phyloP scores from a whole-genome alignment of 2,888 invertebrate genomes.

The Heliconius ismenius region DNA sequence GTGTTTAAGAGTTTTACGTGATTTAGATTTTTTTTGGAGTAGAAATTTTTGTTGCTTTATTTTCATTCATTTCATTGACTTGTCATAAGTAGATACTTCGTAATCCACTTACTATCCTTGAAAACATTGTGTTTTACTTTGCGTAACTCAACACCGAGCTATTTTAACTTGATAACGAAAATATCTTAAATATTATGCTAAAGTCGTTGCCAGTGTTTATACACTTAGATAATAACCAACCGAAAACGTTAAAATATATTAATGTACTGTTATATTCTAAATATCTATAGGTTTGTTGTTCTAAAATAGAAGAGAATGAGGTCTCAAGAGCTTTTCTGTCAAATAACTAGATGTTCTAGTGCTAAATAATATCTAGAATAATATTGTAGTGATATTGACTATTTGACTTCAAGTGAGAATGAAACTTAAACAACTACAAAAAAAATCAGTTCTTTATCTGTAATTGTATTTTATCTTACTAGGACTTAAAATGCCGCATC shows the following conservation, averaged over 20 bases:
- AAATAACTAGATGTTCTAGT: not conserved
- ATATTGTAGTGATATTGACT: not conserved
- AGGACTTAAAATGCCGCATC: conserved; percentile 6
- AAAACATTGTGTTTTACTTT: not conserved
- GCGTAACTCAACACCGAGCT: not conserved
- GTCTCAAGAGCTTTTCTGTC: too few relatives aligned
- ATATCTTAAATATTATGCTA: not conserved
- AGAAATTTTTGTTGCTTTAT: conserved; percentile 1
- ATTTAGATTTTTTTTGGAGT: not conserved
- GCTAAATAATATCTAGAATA: not conserved
- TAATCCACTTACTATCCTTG: not conserved
- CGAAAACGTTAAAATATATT: not conserved
- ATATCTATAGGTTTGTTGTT: not conserved
- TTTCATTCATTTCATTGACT: not conserved
- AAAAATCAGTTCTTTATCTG: not conserved
- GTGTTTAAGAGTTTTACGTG: conserved; percentile 29
- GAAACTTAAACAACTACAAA: not conserved
- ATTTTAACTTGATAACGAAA: not conserved
- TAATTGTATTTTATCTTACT: not conserved
- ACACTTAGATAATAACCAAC: not conserved
- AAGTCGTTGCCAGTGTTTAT: not conserved
- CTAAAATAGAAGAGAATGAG: not conserved
- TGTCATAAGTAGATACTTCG: not conserved
- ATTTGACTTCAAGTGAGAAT: not conserved
- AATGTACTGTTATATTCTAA: not conserved